Percentiles rank a stretch among this genome's conserved stretches.
These are phyloP conservation scores for Cranoglanis bouderius DNA, from an alignment of 2,113 vertebrate genomes.

Conservation along the genomic window DNA sequence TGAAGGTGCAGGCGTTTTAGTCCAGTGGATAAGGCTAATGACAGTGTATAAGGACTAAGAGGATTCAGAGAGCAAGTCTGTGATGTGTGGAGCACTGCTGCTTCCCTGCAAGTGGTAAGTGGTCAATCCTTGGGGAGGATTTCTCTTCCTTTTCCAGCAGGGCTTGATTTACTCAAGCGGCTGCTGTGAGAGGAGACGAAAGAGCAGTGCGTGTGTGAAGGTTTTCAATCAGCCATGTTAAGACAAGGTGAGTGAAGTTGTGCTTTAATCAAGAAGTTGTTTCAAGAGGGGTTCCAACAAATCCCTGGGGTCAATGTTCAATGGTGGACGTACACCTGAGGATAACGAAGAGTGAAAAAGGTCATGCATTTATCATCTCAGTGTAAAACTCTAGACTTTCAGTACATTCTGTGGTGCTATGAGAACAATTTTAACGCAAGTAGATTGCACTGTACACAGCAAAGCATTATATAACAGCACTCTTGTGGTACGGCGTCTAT, in stretches of 20 bases:
- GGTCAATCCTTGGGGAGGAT: slow-evolving; percentile 3
- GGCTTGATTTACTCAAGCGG: neutral
- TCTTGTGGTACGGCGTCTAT: too few species aligned
- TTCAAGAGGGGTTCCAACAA: neutral
- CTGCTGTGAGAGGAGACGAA: neutral
- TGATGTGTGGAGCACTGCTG: slow-evolving; percentile 12
- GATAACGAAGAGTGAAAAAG: too few species aligned
- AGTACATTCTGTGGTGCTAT: too few species aligned
- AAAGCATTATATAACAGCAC: too few species aligned
- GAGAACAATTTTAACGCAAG: too few species aligned
- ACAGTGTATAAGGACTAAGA: neutral
- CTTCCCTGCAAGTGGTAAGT: neutral
- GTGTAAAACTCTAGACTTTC: too few species aligned
- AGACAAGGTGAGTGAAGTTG: neutral
- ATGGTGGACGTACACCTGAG: too few species aligned
- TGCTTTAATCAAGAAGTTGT: neutral
- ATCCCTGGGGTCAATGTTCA: neutral
- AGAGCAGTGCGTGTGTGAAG: neutral
- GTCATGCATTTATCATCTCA: too few species aligned
- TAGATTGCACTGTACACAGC: too few species aligned
- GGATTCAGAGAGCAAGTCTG: neutral
- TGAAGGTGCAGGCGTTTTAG: neutral
- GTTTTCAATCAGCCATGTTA: neutral
- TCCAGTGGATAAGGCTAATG: neutral
- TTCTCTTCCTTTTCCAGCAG: neutral